Base-by-base conservation (phyloP, 2,888 invertebrate genomes). In the Xanthorhoe designata region DNA sequence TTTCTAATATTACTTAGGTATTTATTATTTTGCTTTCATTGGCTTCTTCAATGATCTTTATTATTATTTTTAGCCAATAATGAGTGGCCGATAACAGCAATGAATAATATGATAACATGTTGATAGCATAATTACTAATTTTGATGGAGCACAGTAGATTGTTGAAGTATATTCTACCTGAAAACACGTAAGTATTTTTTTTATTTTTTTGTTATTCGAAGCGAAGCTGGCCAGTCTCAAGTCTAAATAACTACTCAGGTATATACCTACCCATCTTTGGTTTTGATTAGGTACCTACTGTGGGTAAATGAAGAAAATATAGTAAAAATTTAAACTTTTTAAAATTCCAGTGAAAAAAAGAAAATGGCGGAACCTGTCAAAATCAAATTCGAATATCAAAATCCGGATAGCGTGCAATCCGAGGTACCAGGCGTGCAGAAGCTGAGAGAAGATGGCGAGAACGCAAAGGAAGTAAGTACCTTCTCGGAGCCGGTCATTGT, bases 401-500 rank as follows among this genome's bases (percentile, higher is more conserved):
- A 66, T 32, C 83, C 86, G 4, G 71, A 75, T 4, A 82, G 79
- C 54, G 82, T 91, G 0, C 79, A 87, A 65, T 81, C 86, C 0
- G 83, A 84, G 66, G 91, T 90, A 79, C 91, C 90, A 80, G 79
- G 74, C 0, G 72, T 77, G 0, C 91, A 91, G 68, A 74, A 75
- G 42, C 62, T 91, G 0, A 66, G 88, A 78, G 82, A 80, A 64
- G 68, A 47, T 9, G 50, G n/a, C 42, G 61, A 57, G 35, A 51
- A 59, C 29, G 62, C 51, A 42, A 6, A 13, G 1, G 77, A 74
- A 53, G 63, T 77, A 47, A 78, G 73, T 66, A 66, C 78, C 15
- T 79, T 77, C 19, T 70, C 80, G 1, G 80, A 84, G 0, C 91
- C 91, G 0, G 90, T 92, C 0, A 80, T 91, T 17, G 88, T 82